Percentiles rank a stretch among this genome's conserved stretches.
These are phyloP conservation scores for Anoplophora glabripennis DNA, from an alignment of 1,140 invertebrate genomes.

Conservation along the genomic window DNA sequence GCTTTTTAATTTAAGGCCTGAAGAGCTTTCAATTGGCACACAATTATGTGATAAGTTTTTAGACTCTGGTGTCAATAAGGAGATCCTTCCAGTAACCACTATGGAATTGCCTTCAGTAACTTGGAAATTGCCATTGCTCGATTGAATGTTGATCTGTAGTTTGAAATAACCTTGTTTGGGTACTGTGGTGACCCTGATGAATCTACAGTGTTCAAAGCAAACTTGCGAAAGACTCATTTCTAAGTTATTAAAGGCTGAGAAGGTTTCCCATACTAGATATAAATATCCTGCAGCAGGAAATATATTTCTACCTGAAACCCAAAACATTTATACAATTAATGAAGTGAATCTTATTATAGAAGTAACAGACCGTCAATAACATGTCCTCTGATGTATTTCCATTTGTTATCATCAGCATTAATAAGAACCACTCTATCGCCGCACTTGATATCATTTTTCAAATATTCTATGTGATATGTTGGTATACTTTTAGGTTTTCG, in stretches of 20 bases:
- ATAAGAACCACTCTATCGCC: conserved; percentile 50
- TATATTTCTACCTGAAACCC: conserved; percentile 67
- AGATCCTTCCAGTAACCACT: conserved; percentile 15
- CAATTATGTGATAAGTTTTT: background rate
- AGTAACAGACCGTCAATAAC: conserved; percentile 71
- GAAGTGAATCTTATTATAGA: no score
- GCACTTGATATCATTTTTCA: conserved; percentile 60
- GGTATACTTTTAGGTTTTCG: conserved; percentile 47
- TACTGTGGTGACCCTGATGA: conserved; percentile 78
- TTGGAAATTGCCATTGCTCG: conserved; percentile 77
- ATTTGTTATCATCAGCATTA: conserved; percentile 64
- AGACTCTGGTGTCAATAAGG: background rate
- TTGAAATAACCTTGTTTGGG: conserved; percentile 66
- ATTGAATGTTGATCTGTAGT: conserved; percentile 78
- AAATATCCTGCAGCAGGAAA: conserved; percentile 89
- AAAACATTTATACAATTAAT: background rate
- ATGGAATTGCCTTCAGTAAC: conserved; percentile 39
- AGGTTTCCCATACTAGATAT: conserved; percentile 83
- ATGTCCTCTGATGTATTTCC: conserved; percentile 79
- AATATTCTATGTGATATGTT: conserved; percentile 18
- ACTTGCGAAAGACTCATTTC: conserved; percentile 72
- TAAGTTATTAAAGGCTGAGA: conserved; percentile 71
- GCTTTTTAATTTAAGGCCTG: conserved; percentile 25
- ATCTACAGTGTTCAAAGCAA: conserved; percentile 80
- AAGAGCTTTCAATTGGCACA: background rate